phyloP scores from a whole-genome alignment of 1,140 invertebrate genomes.

The Tetramorium parvispinum region DNA sequence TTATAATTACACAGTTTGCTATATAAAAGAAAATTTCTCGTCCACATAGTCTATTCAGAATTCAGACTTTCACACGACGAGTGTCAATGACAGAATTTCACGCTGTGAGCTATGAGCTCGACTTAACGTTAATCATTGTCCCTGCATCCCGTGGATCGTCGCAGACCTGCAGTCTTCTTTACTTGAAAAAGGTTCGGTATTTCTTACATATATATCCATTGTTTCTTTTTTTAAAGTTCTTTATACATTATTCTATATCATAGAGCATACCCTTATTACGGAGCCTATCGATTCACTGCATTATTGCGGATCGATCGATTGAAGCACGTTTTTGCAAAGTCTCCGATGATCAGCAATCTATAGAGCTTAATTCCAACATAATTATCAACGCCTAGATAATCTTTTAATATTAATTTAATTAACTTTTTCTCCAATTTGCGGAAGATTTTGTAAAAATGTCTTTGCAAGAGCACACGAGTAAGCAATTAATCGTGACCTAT shows the following conservation, averaged over 20 bases:
- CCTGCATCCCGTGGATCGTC: conserved; percentile 83
- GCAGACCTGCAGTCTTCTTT: conserved; percentile 88
- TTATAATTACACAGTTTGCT: background rate
- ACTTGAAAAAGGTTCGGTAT: conserved; percentile 86
- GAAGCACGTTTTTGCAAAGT: conserved; percentile 30
- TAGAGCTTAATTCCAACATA: background rate
- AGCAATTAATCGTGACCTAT: conserved; percentile 18
- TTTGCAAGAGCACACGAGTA: conserved; percentile 20
- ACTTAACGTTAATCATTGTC: conserved; percentile 81
- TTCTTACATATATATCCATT: conserved; percentile 67
- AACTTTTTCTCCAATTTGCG: background rate
- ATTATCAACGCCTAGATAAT: background rate
- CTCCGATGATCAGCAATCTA: background rate
- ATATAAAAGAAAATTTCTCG: background rate
- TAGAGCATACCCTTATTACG: conserved; percentile 10
- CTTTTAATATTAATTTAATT: background rate
- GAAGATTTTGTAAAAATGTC: conserved; percentile 35
- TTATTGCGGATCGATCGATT: background rate
- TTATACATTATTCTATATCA: conserved; percentile 51
- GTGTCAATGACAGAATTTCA: conserved; percentile 58
- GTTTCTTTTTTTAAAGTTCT: conserved; percentile 55
- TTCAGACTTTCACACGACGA: conserved; percentile 52
- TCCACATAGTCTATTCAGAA: background rate
- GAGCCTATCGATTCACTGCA: background rate
- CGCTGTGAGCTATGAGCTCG: conserved; percentile 83